phyloP scores from a whole-genome alignment of 2,797 vertebrate genomes.

The Thunnus albacares region DNA sequence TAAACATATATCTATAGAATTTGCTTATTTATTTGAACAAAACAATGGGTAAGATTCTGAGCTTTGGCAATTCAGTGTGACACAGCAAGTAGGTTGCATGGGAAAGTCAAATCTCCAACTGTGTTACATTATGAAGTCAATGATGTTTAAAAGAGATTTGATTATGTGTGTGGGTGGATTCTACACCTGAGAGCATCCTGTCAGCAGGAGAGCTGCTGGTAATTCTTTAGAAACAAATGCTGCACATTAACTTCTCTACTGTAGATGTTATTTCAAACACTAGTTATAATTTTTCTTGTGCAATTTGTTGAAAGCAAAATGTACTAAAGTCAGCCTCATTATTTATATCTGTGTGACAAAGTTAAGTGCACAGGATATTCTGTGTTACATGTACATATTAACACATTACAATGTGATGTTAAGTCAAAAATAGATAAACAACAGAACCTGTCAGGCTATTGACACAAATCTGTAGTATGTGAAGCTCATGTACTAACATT shows the following conservation, averaged over 20 bases:
- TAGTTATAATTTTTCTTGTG: background rate
- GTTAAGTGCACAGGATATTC: background rate
- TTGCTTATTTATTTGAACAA: conserved; percentile 35
- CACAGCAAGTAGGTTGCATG: conserved; percentile 20
- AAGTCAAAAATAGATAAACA: conserved; percentile 1
- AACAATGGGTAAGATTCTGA: conserved; percentile 22
- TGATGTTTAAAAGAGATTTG: conserved; percentile 44
- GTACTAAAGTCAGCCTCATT: background rate
- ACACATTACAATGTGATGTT: conserved; percentile 4
- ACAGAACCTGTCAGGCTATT: conserved; percentile 14
- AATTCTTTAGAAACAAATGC: conserved; percentile 13
- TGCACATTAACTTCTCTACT: conserved; percentile 21
- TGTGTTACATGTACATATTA: background rate
- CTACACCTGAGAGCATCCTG: conserved; percentile 46
- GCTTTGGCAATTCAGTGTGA: conserved; percentile 36
- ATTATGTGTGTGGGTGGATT: conserved; percentile 50
- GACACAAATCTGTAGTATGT: background rate
- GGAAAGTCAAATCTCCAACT: conserved; percentile 41
- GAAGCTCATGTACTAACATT: background rate
- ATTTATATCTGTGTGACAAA: background rate
- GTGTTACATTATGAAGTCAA: conserved; percentile 30
- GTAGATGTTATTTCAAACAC: conserved; percentile 1
- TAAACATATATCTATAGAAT: conserved; percentile 26
- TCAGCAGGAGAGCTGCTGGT: conserved; percentile 27
- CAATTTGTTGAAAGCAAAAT: background rate